A percentile compares a stretch with the other conserved stretches of the same genome.
Conservation (phyloP, 1,140 invertebrate species). For the Drosophila rhopaloa region DNA sequence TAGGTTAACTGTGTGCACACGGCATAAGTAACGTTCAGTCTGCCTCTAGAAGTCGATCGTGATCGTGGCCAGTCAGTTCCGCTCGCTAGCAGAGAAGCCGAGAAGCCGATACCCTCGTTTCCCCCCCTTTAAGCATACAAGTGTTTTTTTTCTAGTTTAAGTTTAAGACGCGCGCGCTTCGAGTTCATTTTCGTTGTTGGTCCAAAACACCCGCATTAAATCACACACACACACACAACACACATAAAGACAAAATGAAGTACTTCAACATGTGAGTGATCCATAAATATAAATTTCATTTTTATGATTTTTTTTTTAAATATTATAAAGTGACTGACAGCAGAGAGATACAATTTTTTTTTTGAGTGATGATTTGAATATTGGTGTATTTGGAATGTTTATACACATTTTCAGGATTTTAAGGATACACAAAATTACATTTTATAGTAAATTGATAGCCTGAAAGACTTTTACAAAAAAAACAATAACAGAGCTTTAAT, state of each 20-base stretch:
- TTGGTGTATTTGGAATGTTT: neutral
- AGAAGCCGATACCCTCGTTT: conserved; percentile 2
- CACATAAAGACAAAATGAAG: conserved; percentile 75
- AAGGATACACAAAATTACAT: neutral
- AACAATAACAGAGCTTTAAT: too few species aligned
- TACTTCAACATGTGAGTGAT: conserved; percentile 84
- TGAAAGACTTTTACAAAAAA: too few species aligned
- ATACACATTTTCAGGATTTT: neutral
- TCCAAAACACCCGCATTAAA: conserved; percentile 2
- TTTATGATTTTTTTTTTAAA: conserved; percentile 14
- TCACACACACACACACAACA: conserved; percentile 40
- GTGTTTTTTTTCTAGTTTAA: conserved; percentile 59
- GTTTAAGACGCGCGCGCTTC: conserved; percentile 32
- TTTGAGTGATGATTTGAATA: neutral
- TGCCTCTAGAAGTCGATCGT: conserved; percentile 82
- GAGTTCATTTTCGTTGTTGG: conserved; percentile 30
- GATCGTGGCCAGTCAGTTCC: conserved; percentile 66
- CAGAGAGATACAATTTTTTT: conserved; percentile 8
- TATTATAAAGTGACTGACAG: neutral
- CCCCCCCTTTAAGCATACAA: conserved; percentile 1
- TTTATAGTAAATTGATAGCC: too few species aligned
- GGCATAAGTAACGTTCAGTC: conserved; percentile 82
- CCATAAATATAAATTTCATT: conserved; percentile 14
- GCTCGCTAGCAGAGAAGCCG: conserved; percentile 5
- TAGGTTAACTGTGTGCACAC: conserved; percentile 80